Evolutionary conservation across 2,113 vertebrate species (phyloP).

Genomic region (Patagioenas fasciata): DNA sequence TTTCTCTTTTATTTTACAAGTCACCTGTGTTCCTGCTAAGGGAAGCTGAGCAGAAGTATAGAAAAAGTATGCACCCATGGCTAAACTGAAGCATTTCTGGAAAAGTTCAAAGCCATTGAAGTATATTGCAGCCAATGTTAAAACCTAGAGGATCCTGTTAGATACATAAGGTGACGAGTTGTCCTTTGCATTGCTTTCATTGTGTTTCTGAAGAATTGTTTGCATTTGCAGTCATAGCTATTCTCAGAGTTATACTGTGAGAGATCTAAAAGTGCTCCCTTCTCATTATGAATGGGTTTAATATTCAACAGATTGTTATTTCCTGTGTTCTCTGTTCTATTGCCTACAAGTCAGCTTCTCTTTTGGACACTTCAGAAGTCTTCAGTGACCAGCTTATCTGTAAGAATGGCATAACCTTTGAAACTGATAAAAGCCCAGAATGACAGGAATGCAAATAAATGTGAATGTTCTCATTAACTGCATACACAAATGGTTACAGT

Average conservation of each 20-base stretch:
- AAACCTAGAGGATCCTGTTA: neutral
- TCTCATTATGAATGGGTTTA: constrained; percentile 29
- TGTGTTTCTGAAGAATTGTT: neutral
- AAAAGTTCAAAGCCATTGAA: neutral
- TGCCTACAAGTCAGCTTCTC: constrained; percentile 34
- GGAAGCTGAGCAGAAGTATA: neutral
- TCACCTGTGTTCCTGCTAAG: neutral
- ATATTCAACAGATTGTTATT: constrained; percentile 38
- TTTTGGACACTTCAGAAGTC: constrained; percentile 36
- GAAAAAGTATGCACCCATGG: neutral
- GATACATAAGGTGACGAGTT: neutral
- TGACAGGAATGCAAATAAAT: constrained; percentile 63
- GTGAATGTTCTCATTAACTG: constrained; percentile 63
- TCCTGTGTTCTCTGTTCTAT: neutral
- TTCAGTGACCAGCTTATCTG: constrained; percentile 35
- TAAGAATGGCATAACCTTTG: constrained; percentile 63
- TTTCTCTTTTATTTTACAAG: neutral
- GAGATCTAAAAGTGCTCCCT: neutral
- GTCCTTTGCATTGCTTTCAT: neutral
- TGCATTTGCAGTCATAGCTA: constrained; percentile 8
- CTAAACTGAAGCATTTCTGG: neutral
- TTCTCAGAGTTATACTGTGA: neutral
- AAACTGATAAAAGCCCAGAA: constrained; percentile 43
- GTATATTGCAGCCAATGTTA: neutral
- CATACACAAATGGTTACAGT: constrained; percentile 21